Conservation (phyloP, 2,888 invertebrate species). For the Drosophila eohydei region DNA sequence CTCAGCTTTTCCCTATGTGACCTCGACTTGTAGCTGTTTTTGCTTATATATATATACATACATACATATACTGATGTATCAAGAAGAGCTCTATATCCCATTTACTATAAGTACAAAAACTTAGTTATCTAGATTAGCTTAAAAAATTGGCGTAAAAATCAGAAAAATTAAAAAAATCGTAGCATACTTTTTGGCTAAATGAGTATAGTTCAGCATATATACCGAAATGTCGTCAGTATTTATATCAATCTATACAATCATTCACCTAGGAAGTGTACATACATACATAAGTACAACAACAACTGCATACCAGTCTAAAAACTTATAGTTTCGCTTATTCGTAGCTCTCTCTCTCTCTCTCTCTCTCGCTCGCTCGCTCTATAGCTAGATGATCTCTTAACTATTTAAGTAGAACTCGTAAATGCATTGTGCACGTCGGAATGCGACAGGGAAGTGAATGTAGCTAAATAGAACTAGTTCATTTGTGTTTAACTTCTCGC, state of each 20-base stretch:
- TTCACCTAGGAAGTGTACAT: conserved; percentile 13
- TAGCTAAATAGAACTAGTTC: conserved; percentile 9
- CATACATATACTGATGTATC: not conserved
- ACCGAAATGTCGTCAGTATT: not conserved
- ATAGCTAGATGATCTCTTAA: not conserved
- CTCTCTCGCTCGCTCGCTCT: not conserved
- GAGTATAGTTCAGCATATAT: not conserved
- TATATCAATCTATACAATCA: not conserved
- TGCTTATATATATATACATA: not conserved
- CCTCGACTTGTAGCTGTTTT: not conserved
- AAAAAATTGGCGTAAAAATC: not conserved
- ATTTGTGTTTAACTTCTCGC: not conserved
- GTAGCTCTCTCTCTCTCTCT: conserved; percentile 10
- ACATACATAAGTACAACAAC: conserved; percentile 26
- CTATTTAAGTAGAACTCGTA: not conserved
- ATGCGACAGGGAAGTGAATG: conserved; percentile 21
- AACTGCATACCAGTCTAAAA: conserved; percentile 14
- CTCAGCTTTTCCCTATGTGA: not conserved
- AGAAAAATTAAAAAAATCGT: not conserved
- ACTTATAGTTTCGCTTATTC: conserved; percentile 26
- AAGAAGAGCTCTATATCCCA: not conserved
- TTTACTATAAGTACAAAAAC: not conserved
- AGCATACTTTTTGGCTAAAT: conserved; percentile 4
- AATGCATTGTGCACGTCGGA: conserved; percentile 24
- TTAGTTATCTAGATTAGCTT: not conserved